Evolutionary conservation across 2,888 invertebrate species (phyloP).

Genomic region (Mystacides longicornis): DNA sequence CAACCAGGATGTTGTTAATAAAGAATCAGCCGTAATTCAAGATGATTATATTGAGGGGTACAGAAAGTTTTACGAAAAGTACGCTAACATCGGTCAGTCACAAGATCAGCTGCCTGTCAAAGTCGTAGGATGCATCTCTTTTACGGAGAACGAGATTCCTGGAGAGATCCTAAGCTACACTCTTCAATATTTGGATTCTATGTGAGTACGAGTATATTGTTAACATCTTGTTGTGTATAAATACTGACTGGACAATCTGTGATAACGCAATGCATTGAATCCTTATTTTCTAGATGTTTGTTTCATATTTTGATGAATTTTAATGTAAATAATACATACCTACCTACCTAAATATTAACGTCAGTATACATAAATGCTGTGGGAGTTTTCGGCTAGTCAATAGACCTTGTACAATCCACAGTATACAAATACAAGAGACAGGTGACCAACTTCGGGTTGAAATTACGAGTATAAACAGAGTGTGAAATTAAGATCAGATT

Average conservation of each 20-base stretch:
- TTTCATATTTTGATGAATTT: no score
- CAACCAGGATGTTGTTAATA: neutral
- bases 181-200: constrained; percentile 66
- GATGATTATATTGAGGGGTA: constrained; percentile 64
- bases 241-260: no score
- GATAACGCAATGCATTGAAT: neutral
- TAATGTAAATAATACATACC: no score
- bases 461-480: no score
- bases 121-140: constrained; percentile 56
- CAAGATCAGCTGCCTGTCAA: constrained; percentile 69
- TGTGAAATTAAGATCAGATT: no score
- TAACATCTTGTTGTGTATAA: no score
- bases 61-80: constrained; percentile 64
- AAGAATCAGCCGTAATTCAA: constrained; percentile 37
- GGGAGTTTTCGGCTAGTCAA: no score
- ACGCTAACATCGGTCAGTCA: constrained; percentile 60
- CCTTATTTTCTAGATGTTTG: neutral
- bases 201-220: constrained; percentile 44
- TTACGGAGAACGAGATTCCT: constrained; percentile 60
- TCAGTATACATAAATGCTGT: no score
- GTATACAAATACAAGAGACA: no score
- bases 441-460: no score
- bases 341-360: no score
- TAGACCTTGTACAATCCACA: no score
- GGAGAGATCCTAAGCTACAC: constrained; percentile 72